Base-by-base conservation (phyloP, 2,888 invertebrate genomes). In the Slavum lentiscoides region DNA sequence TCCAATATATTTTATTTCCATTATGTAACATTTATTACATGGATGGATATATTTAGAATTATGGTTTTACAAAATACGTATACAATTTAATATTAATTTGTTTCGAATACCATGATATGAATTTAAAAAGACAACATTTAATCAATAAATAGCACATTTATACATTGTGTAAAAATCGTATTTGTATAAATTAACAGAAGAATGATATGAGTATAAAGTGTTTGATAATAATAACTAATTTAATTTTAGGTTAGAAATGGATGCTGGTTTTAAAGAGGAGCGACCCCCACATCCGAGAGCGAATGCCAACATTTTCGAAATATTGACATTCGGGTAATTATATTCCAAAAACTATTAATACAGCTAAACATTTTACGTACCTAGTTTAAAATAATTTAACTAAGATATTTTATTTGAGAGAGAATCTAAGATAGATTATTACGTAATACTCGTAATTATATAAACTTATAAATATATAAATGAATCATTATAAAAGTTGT, bases 251-350 rank as follows among this genome's bases (percentile, higher is more conserved):
- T 37, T 61, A n/a, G 69, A 59, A 39, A 76, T 76, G 76, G 76
- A 76, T 11, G 76, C 76, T 17, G 76, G 76, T 17, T 76, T 69
- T 76, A 82, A 82, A 80, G 89, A 89, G 83, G 87, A 89, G 73
- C 86, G 88, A 84, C 87, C 88, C 74, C 86, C 87, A 76, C 91
- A 91, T 87, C 91, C 91, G 4, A 87, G 89, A 82, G 89, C 89
- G 84, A 87, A 86, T 67, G 89, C 91, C 19, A 90, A 89, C 85
- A 84, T 89, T 9, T 84, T 93, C 11, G 91, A 92, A 3, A 88
- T 91, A 82, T 86, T 92, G 49, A 86, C 90, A 68, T 92, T 91
- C 87, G 90, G 91, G 92, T 93, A 88, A 90, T 74, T 55, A 64
- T 77, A 15, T 84, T 84, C 58, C 84, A 84, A 61, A 66, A 15